These are phyloP conservation scores for Hystrix cristata DNA, from an alignment of 2,113 vertebrate genomes.

Conservation along the genomic window DNA sequence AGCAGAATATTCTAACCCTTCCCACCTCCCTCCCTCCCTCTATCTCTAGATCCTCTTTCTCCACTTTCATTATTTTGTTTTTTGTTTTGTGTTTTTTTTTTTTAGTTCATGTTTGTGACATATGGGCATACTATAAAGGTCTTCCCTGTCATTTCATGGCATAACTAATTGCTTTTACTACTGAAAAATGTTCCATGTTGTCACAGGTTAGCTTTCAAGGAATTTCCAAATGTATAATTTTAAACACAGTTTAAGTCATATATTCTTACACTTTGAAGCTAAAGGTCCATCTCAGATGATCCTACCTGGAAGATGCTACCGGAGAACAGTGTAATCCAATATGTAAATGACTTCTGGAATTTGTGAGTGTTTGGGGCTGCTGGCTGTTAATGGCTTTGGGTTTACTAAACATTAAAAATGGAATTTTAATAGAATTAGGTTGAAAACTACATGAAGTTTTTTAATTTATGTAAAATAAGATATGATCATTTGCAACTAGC, in stretches of 20 bases:
- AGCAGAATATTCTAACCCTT: not conserved
- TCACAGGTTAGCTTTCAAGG: not conserved
- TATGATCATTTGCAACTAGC: not conserved
- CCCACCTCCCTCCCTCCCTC: not conserved
- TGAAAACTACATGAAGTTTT: not conserved
- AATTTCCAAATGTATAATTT: not conserved
- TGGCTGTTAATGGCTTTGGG: not conserved
- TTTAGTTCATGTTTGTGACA: not conserved
- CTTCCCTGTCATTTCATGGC: not conserved
- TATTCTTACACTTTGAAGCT: not conserved
- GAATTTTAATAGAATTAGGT: constrained; percentile 20
- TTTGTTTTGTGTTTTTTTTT: not conserved
- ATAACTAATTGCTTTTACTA: not conserved
- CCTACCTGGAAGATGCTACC: not conserved
- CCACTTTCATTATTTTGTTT: not conserved
- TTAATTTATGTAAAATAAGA: not conserved
- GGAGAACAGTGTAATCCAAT: not conserved
- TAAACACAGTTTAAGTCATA: not conserved
- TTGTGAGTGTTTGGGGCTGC: not conserved
- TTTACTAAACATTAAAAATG: constrained; percentile 48
- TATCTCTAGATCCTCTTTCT: not conserved
- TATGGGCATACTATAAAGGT: not conserved
- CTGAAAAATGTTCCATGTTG: not conserved
- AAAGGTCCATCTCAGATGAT: not conserved
- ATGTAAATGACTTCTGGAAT: constrained; percentile 31